Evolutionary conservation across 2,888 invertebrate genomes (phyloP), one percentile per base, ranked within the genome.

Genomic region (Epinotia brunnichana): DNA sequence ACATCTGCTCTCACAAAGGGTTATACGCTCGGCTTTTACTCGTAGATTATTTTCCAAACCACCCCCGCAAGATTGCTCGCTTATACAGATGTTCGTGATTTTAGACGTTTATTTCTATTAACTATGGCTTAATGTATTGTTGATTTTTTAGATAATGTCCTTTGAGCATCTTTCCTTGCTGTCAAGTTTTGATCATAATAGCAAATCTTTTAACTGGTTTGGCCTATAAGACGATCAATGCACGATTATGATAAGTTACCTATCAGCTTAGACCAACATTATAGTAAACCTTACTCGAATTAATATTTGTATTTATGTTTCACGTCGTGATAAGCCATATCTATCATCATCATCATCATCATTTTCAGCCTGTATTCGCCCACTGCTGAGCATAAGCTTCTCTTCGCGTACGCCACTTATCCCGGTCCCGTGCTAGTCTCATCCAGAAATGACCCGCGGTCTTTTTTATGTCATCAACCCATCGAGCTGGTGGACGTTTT

Each of bases 1-100:
- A 90, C 93, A 93, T 93, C 93, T 93, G 93, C 90, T 85, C 80
- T 81, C 88, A 91, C 92, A 93, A 93, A 93, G 93, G 93, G 93
- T 93, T 93, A n/a, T n/a, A 89, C 85, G 82, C 83, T 82, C 81
- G 82, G 73, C 84, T 88, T 90, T 90, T 91, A n/a, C n/a, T n/a
- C n/a, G n/a, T n/a, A 90, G 91, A 93, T 92, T 92, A 92, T 92
- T 93, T 92, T 92, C 89, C 91, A 88, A 89, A 89, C 90, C 87
- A 87, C 92, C 93, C 93, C 88, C 93, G 88, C 90, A 91, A 93
- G 91, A 92, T 90, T 90, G 90, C 83, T 84, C 87, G 87, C 85
- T 86, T 91, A 92, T 91, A 93, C 92, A 93, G 92, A 92, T 92
- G 92, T 90, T 87, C 85, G 69, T 77, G 79, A 77, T 79, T 79